Evolutionary conservation across 2,888 invertebrate genomes (phyloP).

Genomic region (Parnassius smintheus): DNA sequence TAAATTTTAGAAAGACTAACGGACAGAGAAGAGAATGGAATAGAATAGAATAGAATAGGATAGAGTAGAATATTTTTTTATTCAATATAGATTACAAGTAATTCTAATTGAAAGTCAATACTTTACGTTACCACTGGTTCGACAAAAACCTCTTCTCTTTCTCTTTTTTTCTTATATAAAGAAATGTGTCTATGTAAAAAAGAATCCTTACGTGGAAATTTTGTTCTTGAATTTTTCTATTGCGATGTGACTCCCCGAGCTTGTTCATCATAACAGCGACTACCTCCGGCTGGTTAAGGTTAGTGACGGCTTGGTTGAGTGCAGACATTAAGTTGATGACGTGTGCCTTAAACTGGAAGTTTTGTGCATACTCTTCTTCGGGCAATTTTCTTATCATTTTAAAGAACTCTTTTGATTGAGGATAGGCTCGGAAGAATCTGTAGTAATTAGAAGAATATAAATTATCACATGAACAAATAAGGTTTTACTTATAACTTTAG

Average conservation of each 20-base stretch:
- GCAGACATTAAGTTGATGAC: slow-evolving; percentile 56
- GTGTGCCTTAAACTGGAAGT: slow-evolving; percentile 56
- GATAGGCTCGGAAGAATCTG: slow-evolving; percentile 50
- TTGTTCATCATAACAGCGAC: slow-evolving; percentile 58
- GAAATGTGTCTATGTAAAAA: not conserved
- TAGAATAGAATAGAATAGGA: not conserved
- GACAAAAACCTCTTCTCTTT: not conserved
- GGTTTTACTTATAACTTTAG: too few relatives aligned
- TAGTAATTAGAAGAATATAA: not conserved
- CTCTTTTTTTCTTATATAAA: not conserved
- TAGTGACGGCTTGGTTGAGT: slow-evolving; percentile 46
- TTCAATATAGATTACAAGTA: too few relatives aligned
- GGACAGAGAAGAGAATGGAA: too few relatives aligned
- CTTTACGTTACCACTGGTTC: too few relatives aligned
- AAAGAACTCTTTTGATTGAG: slow-evolving; percentile 52
- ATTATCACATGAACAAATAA: too few relatives aligned
- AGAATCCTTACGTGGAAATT: slow-evolving; percentile 55
- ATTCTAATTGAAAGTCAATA: too few relatives aligned
- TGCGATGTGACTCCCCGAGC: slow-evolving; percentile 53
- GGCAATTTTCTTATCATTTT: slow-evolving; percentile 43
- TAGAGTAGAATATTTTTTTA: not conserved
- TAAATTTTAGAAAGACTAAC: too few relatives aligned
- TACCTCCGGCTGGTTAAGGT: slow-evolving; percentile 53
- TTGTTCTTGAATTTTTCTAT: slow-evolving; percentile 39
- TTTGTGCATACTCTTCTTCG: slow-evolving; percentile 44